Percentiles rank a stretch among this genome's conserved stretches.
Evolutionary conservation across 2,797 vertebrate species (phyloP).

Genomic region (Enoplosus armatus): DNA sequence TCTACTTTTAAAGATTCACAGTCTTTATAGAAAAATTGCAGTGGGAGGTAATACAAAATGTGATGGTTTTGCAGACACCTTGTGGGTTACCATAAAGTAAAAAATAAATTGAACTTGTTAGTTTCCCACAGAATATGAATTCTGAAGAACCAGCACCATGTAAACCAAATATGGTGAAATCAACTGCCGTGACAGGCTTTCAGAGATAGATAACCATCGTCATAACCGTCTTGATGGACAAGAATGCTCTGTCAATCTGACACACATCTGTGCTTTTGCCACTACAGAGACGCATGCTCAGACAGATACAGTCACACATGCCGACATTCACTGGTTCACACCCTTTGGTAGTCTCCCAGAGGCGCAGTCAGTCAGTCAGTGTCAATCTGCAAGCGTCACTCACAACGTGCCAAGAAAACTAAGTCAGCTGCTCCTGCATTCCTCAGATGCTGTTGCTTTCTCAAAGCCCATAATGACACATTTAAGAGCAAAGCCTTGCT

Average conservation of each 20-base stretch:
- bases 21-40: too few species aligned
- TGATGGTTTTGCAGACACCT: too few species aligned
- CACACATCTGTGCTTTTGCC: slow-evolving; percentile 69
- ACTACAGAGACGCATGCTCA: slow-evolving; percentile 51
- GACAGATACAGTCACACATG: slow-evolving; percentile 58
- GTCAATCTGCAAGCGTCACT: slow-evolving; percentile 71
- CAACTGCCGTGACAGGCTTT: slow-evolving; percentile 40
- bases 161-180: slow-evolving; percentile 13
- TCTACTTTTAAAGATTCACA: too few species aligned
- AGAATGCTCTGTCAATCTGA: slow-evolving; percentile 64
- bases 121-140: slow-evolving; percentile 1
- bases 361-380: slow-evolving; percentile 69
- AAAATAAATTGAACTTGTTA: too few species aligned
- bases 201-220: slow-evolving; percentile 38
- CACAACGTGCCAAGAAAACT: slow-evolving; percentile 52
- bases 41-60: too few species aligned
- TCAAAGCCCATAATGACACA: slow-evolving; percentile 48
- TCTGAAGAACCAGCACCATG: background rate
- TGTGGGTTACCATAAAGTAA: too few species aligned
- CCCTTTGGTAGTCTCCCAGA: slow-evolving; percentile 61
- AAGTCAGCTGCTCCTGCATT: slow-evolving; percentile 60
- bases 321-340: slow-evolving; percentile 56
- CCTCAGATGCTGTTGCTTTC: slow-evolving; percentile 35
- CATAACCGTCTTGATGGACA: slow-evolving; percentile 57
- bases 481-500: slow-evolving; percentile 41